Conservation (phyloP, 2,888 invertebrate species). For the Lasius platythorax region DNA sequence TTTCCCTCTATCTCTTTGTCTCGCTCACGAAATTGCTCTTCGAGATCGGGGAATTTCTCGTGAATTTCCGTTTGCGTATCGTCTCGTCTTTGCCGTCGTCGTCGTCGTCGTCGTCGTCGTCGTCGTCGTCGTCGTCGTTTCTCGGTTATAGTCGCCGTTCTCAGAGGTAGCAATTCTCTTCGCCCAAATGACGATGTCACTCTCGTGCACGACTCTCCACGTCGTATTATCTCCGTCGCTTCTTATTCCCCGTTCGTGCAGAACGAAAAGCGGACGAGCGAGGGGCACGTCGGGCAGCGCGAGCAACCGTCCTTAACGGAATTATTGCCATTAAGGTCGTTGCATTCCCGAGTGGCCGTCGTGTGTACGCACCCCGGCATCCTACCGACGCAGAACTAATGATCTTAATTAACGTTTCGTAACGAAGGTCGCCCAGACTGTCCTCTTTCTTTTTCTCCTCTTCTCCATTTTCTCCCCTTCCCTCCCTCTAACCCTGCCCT, state of each 20-base stretch:
- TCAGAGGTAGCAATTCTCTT: conserved; percentile 67
- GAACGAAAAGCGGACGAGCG: conserved; percentile 63
- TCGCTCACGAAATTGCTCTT: conserved; percentile 25
- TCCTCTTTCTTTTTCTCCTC: conserved; percentile 53
- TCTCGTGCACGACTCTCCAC: conserved; percentile 60
- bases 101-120: conserved; percentile 15
- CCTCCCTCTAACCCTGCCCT: conserved; percentile 25
- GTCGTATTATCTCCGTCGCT: conserved; percentile 49
- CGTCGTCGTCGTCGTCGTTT: conserved; percentile 48
- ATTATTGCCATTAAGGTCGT: conserved; percentile 81
- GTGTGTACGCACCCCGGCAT: conserved; percentile 79
- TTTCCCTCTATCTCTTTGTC: neutral
- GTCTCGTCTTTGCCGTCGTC: conserved; percentile 55
- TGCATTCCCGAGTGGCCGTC: conserved; percentile 79
- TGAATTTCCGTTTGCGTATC: conserved; percentile 69
- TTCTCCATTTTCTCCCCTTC: conserved; percentile 49
- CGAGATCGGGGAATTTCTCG: conserved; percentile 66
- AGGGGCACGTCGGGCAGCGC: conserved; percentile 59
- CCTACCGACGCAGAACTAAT: conserved; percentile 82
- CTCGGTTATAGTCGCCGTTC: conserved; percentile 65
- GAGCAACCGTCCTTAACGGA: conserved; percentile 77
- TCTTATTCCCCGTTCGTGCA: conserved; percentile 55
- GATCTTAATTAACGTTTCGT: conserved; percentile 85
- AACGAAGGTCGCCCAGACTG: conserved; percentile 80
- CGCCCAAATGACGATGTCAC: conserved; percentile 77